Evolutionary conservation across 2,797 vertebrate genomes (phyloP).

Genomic region (Thalassophryne amazonica): DNA sequence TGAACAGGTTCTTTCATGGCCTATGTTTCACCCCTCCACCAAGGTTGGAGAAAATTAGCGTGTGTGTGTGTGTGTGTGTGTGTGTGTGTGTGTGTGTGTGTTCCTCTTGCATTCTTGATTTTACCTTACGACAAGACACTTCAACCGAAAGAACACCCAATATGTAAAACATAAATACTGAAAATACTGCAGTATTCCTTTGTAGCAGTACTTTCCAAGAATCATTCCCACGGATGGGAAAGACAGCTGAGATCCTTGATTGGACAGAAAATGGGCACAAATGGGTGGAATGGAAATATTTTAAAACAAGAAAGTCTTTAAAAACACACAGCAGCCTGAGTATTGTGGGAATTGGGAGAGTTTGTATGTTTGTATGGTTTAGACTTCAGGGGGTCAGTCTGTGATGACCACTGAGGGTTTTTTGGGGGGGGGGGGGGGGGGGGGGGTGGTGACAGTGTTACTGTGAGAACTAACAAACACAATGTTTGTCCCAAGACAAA

Average conservation of each 20-base stretch:
- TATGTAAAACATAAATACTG: too few species aligned
- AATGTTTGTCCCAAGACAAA: constrained; percentile 36
- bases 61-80: too few species aligned
- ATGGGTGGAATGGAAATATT: constrained; percentile 1
- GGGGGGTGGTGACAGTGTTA: constrained; percentile 25
- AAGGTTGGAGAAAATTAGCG: too few species aligned
- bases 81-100: too few species aligned
- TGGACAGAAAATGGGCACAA: background rate
- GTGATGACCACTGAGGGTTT: constrained; percentile 34
- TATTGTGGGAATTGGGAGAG: constrained; percentile 40
- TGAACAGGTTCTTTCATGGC: too few species aligned
- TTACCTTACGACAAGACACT: too few species aligned
- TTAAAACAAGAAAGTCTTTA: background rate
- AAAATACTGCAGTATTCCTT: background rate
- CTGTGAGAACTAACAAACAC: constrained; percentile 61
- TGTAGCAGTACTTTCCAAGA: background rate
- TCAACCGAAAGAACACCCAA: too few species aligned
- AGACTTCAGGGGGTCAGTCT: constrained; percentile 22
- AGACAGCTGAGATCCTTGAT: background rate
- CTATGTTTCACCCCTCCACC: too few species aligned
- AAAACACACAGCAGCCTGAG: constrained; percentile 8
- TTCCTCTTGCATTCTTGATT: too few species aligned
- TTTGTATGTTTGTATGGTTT: constrained; percentile 29
- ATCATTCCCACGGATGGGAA: background rate
- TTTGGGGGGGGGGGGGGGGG: too few species aligned